Base-by-base conservation (phyloP, 1,140 invertebrate genomes). In the Gyrodactylus salaris region DNA sequence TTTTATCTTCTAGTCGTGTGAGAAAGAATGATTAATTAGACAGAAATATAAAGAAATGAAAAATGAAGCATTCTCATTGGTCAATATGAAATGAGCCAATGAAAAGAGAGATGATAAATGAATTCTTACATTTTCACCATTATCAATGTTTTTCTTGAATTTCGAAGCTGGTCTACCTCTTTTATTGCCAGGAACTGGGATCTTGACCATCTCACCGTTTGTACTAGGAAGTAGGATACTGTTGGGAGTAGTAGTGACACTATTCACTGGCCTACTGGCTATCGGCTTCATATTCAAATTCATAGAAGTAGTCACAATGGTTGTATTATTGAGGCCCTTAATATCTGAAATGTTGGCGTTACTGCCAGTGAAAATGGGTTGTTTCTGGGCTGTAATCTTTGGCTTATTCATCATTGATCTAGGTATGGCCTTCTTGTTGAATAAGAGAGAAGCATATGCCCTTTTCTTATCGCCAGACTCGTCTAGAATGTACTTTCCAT, bases 381-480 rank as follows among this genome's bases (percentile, higher is more conserved):
- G 34, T 16, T 7, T 16, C 7, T 16, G 7, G 7, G n/a, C n/a
- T 54, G 34, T 16, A 54, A 16, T 54, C 34, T n/a, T 54, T 54
- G 34, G 34, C n/a, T n/a, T 54, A n/a, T n/a, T n/a, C 7, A 54
- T 7, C 34, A 54, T 54, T 7, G 34, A 54, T n/a, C n/a, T 54
- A 16, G 34, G 34, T 16, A 54, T 54, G 34, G 70, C 20, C 26
- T 71, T 71, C 26, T 71, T 71, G 16, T 21, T 25, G 21, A 24
- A 25, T 16, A 71, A 24, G 20, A 25, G 21, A 1, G 70, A 23
- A 71, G 70, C 70, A 16, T 71, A 24, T 25, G 21, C 21, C 20
- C 21, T 71, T 71, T 71, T 71, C 23, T 71, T 71, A 20, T 71
- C 70, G 26, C 70, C 70, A 25, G 21, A 24, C 26, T 71, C 70